Conservation (phyloP, 2,888 invertebrate species). For the Conomelus anceps region DNA sequence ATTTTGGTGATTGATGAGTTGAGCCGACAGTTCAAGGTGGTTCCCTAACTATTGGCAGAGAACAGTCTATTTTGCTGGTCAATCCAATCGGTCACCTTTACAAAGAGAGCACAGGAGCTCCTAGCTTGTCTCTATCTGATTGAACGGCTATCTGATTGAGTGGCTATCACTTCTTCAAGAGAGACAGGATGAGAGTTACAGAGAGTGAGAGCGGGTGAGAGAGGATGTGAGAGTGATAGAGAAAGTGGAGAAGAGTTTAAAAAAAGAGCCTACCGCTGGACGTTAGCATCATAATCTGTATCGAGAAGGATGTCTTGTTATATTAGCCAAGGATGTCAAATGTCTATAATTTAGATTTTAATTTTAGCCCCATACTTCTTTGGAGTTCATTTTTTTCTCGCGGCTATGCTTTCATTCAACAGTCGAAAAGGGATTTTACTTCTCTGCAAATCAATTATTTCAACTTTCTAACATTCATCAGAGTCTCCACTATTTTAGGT, state of each 20-base stretch:
- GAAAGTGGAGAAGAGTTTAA: no score
- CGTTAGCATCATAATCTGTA: not conserved
- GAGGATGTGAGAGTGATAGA: no score
- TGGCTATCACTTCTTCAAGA: no score
- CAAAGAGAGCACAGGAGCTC: no score
- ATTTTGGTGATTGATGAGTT: no score
- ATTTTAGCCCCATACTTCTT: not conserved
- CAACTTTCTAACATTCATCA: not conserved
- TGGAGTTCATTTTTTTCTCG: not conserved
- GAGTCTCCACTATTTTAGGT: not conserved
- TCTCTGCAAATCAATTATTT: not conserved
- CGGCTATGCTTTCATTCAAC: not conserved
- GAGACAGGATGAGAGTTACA: not conserved
- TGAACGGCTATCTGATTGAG: no score
- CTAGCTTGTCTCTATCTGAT: no score
- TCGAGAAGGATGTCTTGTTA: not conserved
- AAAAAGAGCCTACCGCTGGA: not conserved
- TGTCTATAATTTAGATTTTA: not conserved
- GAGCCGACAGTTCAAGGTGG: no score
- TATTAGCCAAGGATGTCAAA: not conserved
- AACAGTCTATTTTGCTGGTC: no score
- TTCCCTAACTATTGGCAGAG: no score
- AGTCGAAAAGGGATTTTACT: not conserved
- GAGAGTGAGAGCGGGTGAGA: no score
- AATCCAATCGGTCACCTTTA: no score